Base-by-base conservation (phyloP, 2,113 vertebrate genomes). In the Muntiacus reevesi region DNA sequence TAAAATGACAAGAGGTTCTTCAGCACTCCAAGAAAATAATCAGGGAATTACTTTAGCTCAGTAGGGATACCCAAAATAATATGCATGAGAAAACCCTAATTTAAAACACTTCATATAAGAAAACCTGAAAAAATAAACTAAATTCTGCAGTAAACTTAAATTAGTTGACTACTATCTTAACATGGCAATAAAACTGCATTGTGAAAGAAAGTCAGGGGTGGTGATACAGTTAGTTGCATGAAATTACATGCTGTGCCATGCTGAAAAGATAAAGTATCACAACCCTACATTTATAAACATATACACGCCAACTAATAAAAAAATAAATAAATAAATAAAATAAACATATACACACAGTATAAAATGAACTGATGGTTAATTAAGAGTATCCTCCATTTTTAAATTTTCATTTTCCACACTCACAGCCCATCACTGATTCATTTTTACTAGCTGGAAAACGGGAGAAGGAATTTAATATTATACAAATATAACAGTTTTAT, bases 361-460 rank as follows among this genome's bases (percentile, higher is more conserved):
- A 96, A 76, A 96, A 94, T 54, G 54, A 76, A 67, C 52, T 74
- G 43, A 60, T 55, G 82, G 64, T 82, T 94, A 59, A 27, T 64
- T 60, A 79, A 91, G 57, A 76, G 23, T 43, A 50, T 81, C 71
- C 36, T 85, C 47, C 10, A 81, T 76, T 87, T 88, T 40, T 87
- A 47, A n/a, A 76, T 84, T 94, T 91, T 7, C 27, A 93, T 74
- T 96, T 89, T 96, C 40, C 59, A 85, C 11, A 82, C 19, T 91
- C n/a, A 52, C 5, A 62, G 81, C 13, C 54, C 88, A 23, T 71
- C 81, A 92, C 28, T 95, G 43, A 91, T 96, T 94, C 83, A 59
- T 45, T 95, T 97, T 96, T 93, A 97, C 67, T 78, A 79, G 60
- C 47, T 97, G 67, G 91, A 94, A 95, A 94, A 91, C 83, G 3